Evolutionary conservation across 2,888 invertebrate species (phyloP), one percentile per base, ranked within the genome.

Genomic region (Caenorhabditis wallacei): DNA sequence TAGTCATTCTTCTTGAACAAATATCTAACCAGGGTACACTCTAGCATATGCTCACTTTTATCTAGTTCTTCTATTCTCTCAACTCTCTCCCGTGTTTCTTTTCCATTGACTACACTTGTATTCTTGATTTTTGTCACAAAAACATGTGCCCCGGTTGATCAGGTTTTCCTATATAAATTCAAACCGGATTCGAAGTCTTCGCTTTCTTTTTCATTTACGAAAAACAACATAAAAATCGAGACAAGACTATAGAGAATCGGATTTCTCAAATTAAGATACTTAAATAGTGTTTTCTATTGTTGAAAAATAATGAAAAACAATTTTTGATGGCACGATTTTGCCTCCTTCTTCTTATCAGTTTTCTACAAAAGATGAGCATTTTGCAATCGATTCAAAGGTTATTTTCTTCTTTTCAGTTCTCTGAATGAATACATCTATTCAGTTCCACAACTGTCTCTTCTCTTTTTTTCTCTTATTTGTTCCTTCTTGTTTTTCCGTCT

Each of bases 21-120:
- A 69, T 78, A 78, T 69, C 78, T 78, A 24, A 43, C 26, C 63
- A 18, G 30, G 78, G 69, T 69, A 78, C 59, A 78, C 59, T 69
- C 61, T 69, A 78, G 78, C 61, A 10, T n/a, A n/a, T 78, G 78
- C 78, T 78, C 69, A 8, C 69, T 53, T 46, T 35, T 40, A 8
- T 78, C 53, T 37, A n/a, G 46, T 46, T 57, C 18, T 22, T 46
- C 22, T 30, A 53, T 37, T 68, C 57, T 68, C 51, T 13, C 69
- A 43, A 64, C 64, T 64, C 64, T 7, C 48, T 18, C 20, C 10
- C 26, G 48, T 35, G 26, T 22, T 26, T 46, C 3, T 64, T 48
- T 4, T 11, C 43, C 48, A 35, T n/a, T 63, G 48, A 35, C 64
- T 64, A 64, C 64, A 64, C 48, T 30, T 13, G 61, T 61, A 26